phyloP scores from a whole-genome alignment of 1,140 invertebrate species.

The Marisa cornuarietis region DNA sequence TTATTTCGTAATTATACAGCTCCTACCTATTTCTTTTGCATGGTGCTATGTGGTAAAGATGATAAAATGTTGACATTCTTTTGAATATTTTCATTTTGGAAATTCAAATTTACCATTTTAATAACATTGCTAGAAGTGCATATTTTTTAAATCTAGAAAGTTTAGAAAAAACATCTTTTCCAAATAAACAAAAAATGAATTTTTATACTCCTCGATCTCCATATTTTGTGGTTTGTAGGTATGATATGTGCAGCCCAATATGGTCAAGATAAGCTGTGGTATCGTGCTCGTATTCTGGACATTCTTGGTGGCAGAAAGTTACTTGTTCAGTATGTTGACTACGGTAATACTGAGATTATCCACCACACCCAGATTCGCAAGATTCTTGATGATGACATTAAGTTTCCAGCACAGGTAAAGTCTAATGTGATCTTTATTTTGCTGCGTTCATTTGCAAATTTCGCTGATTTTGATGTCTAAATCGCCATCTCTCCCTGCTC shows the following conservation, averaged over 20 bases:
- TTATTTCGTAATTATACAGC: too few species aligned
- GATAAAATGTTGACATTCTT: too few species aligned
- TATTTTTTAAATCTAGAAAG: neutral
- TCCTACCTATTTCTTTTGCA: too few species aligned
- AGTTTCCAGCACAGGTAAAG: conserved; percentile 44
- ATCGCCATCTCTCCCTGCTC: too few species aligned
- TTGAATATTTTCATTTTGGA: too few species aligned
- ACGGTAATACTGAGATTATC: conserved; percentile 62
- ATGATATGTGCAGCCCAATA: conserved; percentile 66
- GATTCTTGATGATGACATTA: conserved; percentile 41
- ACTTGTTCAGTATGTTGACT: conserved; percentile 69
- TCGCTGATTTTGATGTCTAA: too few species aligned
- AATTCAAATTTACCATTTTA: too few species aligned
- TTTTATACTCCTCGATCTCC: neutral
- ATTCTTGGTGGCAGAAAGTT: conserved; percentile 58
- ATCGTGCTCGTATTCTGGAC: conserved; percentile 39
- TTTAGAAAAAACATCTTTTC: too few species aligned
- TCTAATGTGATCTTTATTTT: neutral
- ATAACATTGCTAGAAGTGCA: neutral
- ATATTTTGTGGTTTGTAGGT: conserved; percentile 52
- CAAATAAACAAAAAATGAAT: neutral
- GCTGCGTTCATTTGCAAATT: neutral
- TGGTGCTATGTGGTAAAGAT: too few species aligned
- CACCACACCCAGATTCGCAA: conserved; percentile 39
- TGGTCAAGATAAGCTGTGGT: conserved; percentile 48